Conservation (phyloP, 1,140 invertebrate species). For the Lycorma delicatula region DNA sequence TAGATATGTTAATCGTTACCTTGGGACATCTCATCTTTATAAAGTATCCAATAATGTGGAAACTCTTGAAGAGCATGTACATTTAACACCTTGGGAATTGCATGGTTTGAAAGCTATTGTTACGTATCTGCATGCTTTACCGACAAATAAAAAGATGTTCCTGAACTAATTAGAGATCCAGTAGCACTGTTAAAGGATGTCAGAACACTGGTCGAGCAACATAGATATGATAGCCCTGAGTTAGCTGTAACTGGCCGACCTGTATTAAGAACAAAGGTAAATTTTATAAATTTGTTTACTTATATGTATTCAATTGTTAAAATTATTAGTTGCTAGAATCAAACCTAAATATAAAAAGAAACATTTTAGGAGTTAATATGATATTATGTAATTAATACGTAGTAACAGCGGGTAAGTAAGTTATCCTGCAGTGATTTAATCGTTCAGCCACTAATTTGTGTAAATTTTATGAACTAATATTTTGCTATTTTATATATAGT, state of each 20-base stretch:
- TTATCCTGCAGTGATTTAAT: too few relatives aligned
- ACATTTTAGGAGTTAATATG: too few relatives aligned
- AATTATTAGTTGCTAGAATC: too few relatives aligned
- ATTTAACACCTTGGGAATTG: conserved; percentile 68
- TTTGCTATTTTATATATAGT: too few relatives aligned
- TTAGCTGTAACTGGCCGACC: conserved; percentile 64
- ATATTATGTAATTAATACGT: too few relatives aligned
- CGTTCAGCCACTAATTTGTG: too few relatives aligned
- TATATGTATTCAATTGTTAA: too few relatives aligned
- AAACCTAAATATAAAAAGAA: too few relatives aligned
- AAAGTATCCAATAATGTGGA: conserved; percentile 40
- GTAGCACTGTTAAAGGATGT: conserved; percentile 83
- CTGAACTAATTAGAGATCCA: conserved; percentile 82
- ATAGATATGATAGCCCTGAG: conserved; percentile 75
- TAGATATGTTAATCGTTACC: conserved; percentile 78
- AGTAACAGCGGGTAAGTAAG: too few relatives aligned
- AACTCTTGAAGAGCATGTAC: conserved; percentile 49
- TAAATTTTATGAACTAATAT: too few relatives aligned
- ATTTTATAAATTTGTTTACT: neutral
- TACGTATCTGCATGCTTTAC: conserved; percentile 81
- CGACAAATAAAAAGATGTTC: conserved; percentile 82
- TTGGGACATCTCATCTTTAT: conserved; percentile 73
- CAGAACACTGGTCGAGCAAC: conserved; percentile 75
- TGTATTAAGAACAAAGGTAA: conserved; percentile 16
- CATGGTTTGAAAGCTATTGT: conserved; percentile 87